Conservation (phyloP, 2,797 vertebrate species). For the Pseudopleuronectes americanus region DNA sequence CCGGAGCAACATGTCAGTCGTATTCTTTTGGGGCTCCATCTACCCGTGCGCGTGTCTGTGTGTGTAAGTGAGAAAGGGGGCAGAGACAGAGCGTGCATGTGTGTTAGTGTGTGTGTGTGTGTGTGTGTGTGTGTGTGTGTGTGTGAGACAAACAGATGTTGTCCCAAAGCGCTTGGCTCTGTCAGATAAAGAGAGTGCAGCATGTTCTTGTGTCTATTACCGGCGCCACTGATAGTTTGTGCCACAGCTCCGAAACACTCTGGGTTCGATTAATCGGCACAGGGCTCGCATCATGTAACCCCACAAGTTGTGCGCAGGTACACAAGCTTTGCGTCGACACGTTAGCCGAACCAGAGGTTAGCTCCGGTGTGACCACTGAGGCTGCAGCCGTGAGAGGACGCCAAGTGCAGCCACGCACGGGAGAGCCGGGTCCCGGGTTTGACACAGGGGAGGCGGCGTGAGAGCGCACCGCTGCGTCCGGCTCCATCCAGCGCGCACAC, state of each 20-base stretch:
- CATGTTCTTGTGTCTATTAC: conserved; percentile 51
- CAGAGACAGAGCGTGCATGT: conserved; percentile 13
- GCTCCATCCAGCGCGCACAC: conserved; percentile 26
- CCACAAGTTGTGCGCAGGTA: conserved; percentile 54
- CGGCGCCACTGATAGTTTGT: conserved; percentile 31
- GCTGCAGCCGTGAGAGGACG: neutral
- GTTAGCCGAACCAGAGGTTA: conserved; percentile 44
- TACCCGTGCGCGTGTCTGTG: conserved; percentile 27
- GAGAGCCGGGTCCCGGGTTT: neutral
- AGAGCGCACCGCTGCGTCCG: conserved; percentile 44
- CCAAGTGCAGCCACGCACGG: neutral
- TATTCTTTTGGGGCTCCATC: conserved; percentile 50
- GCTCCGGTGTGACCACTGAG: conserved; percentile 27
- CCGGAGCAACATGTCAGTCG: conserved; percentile 66
- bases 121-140: conserved; percentile 19
- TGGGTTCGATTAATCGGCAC: conserved; percentile 13
- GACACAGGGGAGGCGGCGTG: conserved; percentile 7
- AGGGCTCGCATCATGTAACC: conserved; percentile 4
- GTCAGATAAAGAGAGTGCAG: conserved; percentile 68
- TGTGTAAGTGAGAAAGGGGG: conserved; percentile 18
- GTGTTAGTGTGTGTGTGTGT: conserved; percentile 21
- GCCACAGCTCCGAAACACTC: conserved; percentile 16
- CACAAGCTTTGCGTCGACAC: conserved; percentile 27
- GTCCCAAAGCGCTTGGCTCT: conserved; percentile 69
- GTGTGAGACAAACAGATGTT: conserved; percentile 71